Evolutionary conservation across 92 coral and sea anemone genomes (phyloP), one percentile per base, ranked within the genome.

Genomic region (Zoanthus gigantus): DNA sequence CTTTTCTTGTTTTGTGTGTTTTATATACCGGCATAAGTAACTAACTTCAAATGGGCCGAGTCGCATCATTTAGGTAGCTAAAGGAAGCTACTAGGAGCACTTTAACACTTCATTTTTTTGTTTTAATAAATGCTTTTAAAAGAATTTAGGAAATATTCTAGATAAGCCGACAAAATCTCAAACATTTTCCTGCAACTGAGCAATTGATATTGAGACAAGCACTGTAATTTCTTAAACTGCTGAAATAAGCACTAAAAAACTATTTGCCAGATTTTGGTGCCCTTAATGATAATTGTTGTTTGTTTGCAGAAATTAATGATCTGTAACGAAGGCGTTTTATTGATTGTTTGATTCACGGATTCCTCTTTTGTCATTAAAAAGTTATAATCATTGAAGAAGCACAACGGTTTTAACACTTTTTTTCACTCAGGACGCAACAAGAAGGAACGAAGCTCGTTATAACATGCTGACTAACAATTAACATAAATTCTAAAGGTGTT

Each of bases 221-320:
- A 37, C 42, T 37, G 42, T 17, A 46, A 32, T 66, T 48, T 31
- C 12, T 65, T 37, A 81, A 65, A 44, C 47, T 81, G 85, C 46
- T 23, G 74, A 45, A 44, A 57, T 18, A 66, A 65, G 66, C 75
- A 66, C 71, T 61, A 71, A 74, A 23, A 88, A 78, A 79, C 88
- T 72, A 78, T 77, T 42, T 11, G 65, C 79, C 52, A 46, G 30
- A 7, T 73, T 76, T 84, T 75, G 80, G 13, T 75, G 81, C 86
- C 37, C 85, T 72, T 52, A 77, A 90, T 66, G 82, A 86, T 89
- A 92, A 92, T 92, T 89, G 91, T 52, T 81, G 76, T 77, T 45
- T 92, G 94, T 92, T 92, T 89, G 48, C 94, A 77, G 69, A 76
- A 65, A 86, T 89, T 92, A 89, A 92, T 83, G 80, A 81, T 87